A percentile compares a stretch with the other conserved stretches of the same genome.
These are phyloP conservation scores for Oikopleura dioica DNA, from an alignment of 23 tunicate genomes.

Conservation along the genomic window DNA sequence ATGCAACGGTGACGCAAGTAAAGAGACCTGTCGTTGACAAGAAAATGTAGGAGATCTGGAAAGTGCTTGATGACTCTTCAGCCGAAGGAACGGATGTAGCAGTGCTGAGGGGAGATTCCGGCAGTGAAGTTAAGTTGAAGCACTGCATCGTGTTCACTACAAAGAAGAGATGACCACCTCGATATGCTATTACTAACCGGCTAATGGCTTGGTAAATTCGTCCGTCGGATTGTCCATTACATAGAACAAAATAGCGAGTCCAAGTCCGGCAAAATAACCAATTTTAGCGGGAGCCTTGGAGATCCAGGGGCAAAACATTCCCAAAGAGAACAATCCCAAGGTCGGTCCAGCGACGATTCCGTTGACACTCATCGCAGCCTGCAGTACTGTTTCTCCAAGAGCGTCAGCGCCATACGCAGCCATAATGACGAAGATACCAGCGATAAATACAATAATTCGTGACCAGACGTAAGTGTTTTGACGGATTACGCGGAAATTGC, in stretches of 20 bases:
- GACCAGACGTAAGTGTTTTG: not conserved
- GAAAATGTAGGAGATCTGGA: not conserved
- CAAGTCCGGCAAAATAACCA: not conserved
- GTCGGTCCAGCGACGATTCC: conserved; percentile 8
- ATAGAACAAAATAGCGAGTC: not conserved
- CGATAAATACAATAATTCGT: not conserved
- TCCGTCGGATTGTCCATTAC: not conserved
- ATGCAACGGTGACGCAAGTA: not conserved
- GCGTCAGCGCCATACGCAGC: not conserved
- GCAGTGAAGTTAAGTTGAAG: no score
- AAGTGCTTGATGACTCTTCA: not conserved
- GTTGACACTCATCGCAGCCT: conserved; percentile 11
- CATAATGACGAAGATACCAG: not conserved
- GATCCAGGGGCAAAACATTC: conserved; percentile 13
- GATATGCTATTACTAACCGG: not conserved
- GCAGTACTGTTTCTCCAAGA: not conserved
- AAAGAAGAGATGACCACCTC: no score
- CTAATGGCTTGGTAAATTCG: not conserved
- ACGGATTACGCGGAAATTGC: not conserved
- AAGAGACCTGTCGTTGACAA: not conserved
- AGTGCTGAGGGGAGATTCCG: no score
- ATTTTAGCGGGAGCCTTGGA: not conserved
- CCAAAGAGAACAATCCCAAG: not conserved
- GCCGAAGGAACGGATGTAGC: no score
- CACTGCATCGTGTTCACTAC: no score